These are phyloP conservation scores for Amblyjoppa fuscipennis DNA, from an alignment of 2,888 invertebrate species.

Conservation along the genomic window DNA sequence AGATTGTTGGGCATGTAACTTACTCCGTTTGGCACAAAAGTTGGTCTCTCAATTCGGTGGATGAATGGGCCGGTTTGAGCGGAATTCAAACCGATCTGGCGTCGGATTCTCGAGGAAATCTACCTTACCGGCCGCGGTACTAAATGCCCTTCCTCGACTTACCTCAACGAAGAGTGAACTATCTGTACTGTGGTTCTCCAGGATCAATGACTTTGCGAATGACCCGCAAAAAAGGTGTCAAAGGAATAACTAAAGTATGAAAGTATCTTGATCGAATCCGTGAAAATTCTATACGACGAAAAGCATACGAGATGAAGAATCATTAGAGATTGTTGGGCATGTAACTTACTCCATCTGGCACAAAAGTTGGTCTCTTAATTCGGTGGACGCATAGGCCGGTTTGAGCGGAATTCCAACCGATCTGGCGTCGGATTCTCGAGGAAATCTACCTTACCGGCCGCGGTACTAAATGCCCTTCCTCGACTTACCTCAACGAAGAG, in stretches of 20 bases:
- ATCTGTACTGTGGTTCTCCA: no score
- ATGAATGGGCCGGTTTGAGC: neutral
- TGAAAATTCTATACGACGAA: neutral
- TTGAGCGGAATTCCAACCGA: neutral
- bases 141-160: neutral
- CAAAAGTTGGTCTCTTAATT: neutral
- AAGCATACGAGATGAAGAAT: neutral
- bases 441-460: conserved; percentile 18
- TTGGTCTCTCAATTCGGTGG: neutral
- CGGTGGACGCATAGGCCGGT: neutral
- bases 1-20: neutral
- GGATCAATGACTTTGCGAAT: neutral
- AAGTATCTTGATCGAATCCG: neutral
- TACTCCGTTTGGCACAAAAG: conserved; percentile 26
- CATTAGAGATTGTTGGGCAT: neutral
- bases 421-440: neutral
- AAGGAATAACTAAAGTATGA: neutral
- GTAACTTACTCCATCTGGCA: conserved; percentile 34
- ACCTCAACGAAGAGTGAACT: neutral
- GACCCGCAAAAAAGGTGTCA: neutral
- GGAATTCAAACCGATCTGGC: neutral
- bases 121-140: conserved; percentile 7
- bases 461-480: neutral
- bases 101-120: neutral
- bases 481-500: neutral